These are phyloP conservation scores for Diprion similis DNA, from an alignment of 1,140 invertebrate genomes.

Conservation along the genomic window DNA sequence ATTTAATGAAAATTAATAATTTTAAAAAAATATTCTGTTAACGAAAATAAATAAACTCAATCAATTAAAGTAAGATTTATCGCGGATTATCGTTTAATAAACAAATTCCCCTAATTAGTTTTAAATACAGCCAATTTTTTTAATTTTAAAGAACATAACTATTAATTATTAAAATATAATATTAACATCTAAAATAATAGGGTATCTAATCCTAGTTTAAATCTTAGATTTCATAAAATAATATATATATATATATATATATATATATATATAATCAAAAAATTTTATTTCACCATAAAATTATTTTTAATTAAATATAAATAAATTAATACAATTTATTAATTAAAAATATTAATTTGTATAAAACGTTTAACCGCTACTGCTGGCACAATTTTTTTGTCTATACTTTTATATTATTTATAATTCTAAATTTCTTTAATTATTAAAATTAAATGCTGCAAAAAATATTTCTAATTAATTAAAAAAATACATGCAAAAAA, in stretches of 20 bases:
- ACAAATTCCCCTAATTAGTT: conserved; percentile 66
- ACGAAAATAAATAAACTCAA: conserved; percentile 65
- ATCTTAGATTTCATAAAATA: conserved; percentile 46
- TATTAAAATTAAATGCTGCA: conserved; percentile 41
- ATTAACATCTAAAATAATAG: conserved; percentile 63
- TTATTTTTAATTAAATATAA: conserved; percentile 35
- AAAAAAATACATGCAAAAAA: conserved; percentile 15
- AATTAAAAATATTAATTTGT: conserved; percentile 39
- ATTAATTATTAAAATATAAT: conserved; percentile 56
- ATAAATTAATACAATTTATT: conserved; percentile 28
- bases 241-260: conserved; percentile 38
- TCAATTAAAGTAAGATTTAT: conserved; percentile 61
- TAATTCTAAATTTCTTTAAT: conserved; percentile 45
- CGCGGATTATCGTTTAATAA: conserved; percentile 66
- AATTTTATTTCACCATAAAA: conserved; percentile 47
- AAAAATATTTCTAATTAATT: conserved; percentile 27
- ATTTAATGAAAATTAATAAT: conserved; percentile 58
- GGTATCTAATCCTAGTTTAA: conserved; percentile 73
- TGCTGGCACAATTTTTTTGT: conserved; percentile 53
- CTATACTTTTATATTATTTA: conserved; percentile 36
- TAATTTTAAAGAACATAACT: conserved; percentile 63
- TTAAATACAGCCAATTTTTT: conserved; percentile 67
- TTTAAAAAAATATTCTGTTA: conserved; percentile 61
- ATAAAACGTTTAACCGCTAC: conserved; percentile 51
- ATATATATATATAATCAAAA: conserved; percentile 48